Evolutionary conservation across 1,140 invertebrate genomes (phyloP), one percentile per base, ranked within the genome.

Genomic region (Aleiodes sp.): DNA sequence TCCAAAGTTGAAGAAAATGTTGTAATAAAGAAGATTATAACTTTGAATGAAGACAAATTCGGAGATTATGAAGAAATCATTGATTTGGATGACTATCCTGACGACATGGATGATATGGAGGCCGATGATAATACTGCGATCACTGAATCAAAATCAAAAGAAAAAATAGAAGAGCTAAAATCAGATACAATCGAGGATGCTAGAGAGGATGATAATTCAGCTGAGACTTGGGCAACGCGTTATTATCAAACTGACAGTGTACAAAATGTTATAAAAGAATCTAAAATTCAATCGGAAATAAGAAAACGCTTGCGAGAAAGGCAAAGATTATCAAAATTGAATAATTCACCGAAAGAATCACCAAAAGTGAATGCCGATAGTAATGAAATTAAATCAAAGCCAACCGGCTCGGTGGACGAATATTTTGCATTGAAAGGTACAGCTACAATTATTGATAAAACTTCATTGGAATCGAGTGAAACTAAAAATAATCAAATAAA

Each of bases 271-370:
- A 86, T 86, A 62, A 86, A 85, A 73, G 85, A 86, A 66, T 86
- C 85, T 3, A 86, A 86, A 66, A 86, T 86, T 39, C 85, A 86
- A 14, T 86, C 85, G 0, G 85, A 86, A 73, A 86, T 86, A 65
- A 77, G 85, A 7, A 86, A 86, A 72, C 78, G 84, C 8, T 79
- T 86, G 39, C 68, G 85, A 28, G 85, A 86, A 73, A 75, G 84
- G 28, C 85, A 86, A 41, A 76, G 84, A 59, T 61, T 82, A 14
- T 76, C 73, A 4, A 86, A 84, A 71, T 66, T 84, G 37, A 80
- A 71, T 70, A 80, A 75, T 70, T 81, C 76, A 28, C 80, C 81
- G 7, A 82, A 75, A 8, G 59, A 66, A 79, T 79, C 64, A 64
- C 41, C 12, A 16, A 65, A 68, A 21, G 56, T 43, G 70, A 60